phyloP scores from a whole-genome alignment of 2,113 vertebrate genomes.

The Oryzias javanicus region DNA sequence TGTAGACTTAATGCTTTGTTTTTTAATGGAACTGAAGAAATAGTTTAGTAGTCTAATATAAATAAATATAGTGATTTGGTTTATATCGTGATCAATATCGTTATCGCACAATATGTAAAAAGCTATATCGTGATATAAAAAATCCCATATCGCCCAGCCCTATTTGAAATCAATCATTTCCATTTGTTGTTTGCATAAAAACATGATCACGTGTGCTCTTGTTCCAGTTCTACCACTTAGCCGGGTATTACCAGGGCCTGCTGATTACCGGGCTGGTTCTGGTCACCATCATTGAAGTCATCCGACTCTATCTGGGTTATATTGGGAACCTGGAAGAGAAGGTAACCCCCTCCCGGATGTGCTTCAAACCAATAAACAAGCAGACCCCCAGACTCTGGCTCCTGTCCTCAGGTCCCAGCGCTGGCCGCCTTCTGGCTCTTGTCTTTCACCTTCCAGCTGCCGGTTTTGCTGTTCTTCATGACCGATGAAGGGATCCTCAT shows the following conservation, averaged over 20 bases:
- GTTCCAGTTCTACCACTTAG: constrained; percentile 78
- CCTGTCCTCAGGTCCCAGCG: constrained; percentile 78
- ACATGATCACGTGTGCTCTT: background rate
- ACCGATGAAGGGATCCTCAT: constrained; percentile 72
- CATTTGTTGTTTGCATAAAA: too few relatives aligned
- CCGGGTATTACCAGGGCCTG: constrained; percentile 83
- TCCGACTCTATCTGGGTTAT: constrained; percentile 83
- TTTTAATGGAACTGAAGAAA: too few relatives aligned
- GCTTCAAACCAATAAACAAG: background rate
- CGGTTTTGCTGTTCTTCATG: constrained; percentile 85
- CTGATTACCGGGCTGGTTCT: constrained; percentile 77
- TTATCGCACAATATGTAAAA: too few relatives aligned
- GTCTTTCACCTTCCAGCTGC: constrained; percentile 83
- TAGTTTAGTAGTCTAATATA: too few relatives aligned
- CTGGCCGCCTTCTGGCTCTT: constrained; percentile 85
- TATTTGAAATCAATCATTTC: too few relatives aligned
- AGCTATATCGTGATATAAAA: too few relatives aligned
- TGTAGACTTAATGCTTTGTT: too few relatives aligned
- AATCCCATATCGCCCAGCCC: too few relatives aligned
- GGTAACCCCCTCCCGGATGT: constrained; percentile 63
- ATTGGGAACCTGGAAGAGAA: constrained; percentile 85
- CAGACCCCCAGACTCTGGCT: constrained; percentile 5
- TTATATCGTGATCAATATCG: too few relatives aligned
- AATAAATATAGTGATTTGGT: too few relatives aligned
- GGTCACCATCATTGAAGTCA: constrained; percentile 71